Base-by-base conservation (phyloP, 2,888 invertebrate genomes). In the Fragum fragum region DNA sequence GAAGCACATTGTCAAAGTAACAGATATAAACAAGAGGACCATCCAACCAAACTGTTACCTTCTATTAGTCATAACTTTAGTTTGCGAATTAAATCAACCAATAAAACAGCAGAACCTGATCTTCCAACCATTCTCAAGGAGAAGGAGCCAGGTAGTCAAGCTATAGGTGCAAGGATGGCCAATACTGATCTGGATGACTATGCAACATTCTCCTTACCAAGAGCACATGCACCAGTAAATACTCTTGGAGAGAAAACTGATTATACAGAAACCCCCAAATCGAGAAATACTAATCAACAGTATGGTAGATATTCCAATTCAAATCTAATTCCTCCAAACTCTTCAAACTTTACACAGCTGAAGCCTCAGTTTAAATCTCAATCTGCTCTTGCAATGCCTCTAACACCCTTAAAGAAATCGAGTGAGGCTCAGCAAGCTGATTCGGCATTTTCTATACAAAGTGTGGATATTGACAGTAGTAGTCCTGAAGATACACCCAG, bases 361-460 rank as follows among this genome's bases (percentile, higher is more conserved):
- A 32, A 32, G 9, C 57, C 69, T 14, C 79, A 68, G 57, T 47
- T 39, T 39, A 68, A 79, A 59, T 71, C 76, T 52, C 77, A 82
- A 57, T 75, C 81, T 23, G 53, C 68, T 52, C 63, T 76, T 9
- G 72, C 75, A 61, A 71, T 79, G 55, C 29, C 55, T 26, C 71
- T 73, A 23, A 82, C 69, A 5, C 36, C 83, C 21, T 72, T 85
- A 14, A 47, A 83, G 9, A 81, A 88, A 63, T 88, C 84, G 36
- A 70, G 79, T 39, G 80, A 86, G 36, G 76, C 88, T 39, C 87
- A 89, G 29, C 90, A 90, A 52, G 91, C 90, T 70, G 91, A 92
- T 76, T 91, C 91, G 5, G 90, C 90, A 7, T 90, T 91, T 73
- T 91, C 90, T 32, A 87, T 92, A 57, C 89, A 90, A 59, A 90